Base-by-base conservation (phyloP, 2,113 vertebrate genomes). In the Chaetops frenatus region DNA sequence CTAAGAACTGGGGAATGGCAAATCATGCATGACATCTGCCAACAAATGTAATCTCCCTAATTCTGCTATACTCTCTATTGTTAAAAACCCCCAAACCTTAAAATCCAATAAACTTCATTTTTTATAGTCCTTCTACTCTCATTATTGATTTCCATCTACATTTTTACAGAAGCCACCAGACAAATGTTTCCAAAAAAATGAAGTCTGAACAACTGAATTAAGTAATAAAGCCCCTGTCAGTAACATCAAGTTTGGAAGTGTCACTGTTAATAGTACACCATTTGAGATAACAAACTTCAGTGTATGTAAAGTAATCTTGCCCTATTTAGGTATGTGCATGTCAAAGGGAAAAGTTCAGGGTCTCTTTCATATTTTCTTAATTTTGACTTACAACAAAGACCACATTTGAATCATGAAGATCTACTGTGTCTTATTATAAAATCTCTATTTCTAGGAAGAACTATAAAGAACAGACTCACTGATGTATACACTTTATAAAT, bases 181-280 rank as follows among this genome's bases (percentile, higher is more conserved):
- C 8, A 81, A 50, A 50, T 40, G 17, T 42, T 88, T 90, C 45
- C 18, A 81, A 91, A 76, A 64, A 87, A 56, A 48, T 25, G 10
- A 71, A 40, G n/a, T 92, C 42, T 93, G 71, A 89, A 95, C 38
- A 93, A 96, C 1, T 88, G 81, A 96, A 94, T 96, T 95, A 97
- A 96, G 54, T 90, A 95, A 95, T 90, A 94, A 92, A 97, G 25
- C 5, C 40, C 27, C 24, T 92, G 65, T 87, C 80, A 94, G 72
- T 58, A 94, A 66, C 29, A 95, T 84, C 53, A 80, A 36, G 38
- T 81, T 95, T 86, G 70, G 33, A 97, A 96, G 64, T 62, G 54
- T 88, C 92, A 93, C 51, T 91, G 56, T 90, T 90, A 57, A 90
- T 64, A 95, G 80, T 58, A 78, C 54, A 94, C 12, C 57, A 56